phyloP scores from a whole-genome alignment of 2,888 invertebrate genomes.

The Cosmorhoe ocellata region DNA sequence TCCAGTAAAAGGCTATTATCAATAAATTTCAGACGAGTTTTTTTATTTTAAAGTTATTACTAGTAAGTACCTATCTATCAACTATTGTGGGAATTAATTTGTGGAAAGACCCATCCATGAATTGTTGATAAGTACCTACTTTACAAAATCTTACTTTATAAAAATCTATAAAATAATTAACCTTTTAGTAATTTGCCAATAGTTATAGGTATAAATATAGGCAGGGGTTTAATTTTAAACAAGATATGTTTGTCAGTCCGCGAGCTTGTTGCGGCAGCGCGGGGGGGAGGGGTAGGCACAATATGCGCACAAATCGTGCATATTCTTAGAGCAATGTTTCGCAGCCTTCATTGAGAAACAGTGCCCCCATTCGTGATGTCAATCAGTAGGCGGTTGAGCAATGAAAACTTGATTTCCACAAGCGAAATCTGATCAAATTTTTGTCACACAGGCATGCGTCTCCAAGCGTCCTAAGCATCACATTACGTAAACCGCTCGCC shows the following conservation, averaged over 20 bases:
- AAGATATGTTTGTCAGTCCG: not conserved
- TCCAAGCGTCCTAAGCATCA: constrained; percentile 31
- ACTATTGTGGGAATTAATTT: too few species aligned
- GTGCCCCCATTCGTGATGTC: constrained; percentile 78
- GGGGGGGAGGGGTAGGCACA: constrained; percentile 50
- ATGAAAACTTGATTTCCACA: constrained; percentile 76
- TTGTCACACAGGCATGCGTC: constrained; percentile 48
- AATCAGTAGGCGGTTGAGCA: constrained; percentile 70
- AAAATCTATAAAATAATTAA: too few species aligned
- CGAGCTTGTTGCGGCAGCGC: constrained; percentile 25
- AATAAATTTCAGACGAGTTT: too few species aligned
- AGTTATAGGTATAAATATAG: too few species aligned
- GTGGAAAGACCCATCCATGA: too few species aligned
- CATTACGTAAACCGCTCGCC: constrained; percentile 46
- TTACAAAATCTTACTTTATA: too few species aligned
- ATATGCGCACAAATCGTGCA: constrained; percentile 71
- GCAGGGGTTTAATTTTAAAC: not conserved
- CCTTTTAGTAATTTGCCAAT: too few species aligned
- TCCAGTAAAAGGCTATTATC: too few species aligned
- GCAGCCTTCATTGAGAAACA: constrained; percentile 78
- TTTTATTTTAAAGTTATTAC: too few species aligned
- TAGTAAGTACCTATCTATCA: too few species aligned
- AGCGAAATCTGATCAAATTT: constrained; percentile 68
- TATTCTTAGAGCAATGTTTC: constrained; percentile 78
- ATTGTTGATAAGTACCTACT: too few species aligned